Base-by-base conservation (phyloP, 53 echinoderm and acorn worm species). In the Arbacia lixula region DNA sequence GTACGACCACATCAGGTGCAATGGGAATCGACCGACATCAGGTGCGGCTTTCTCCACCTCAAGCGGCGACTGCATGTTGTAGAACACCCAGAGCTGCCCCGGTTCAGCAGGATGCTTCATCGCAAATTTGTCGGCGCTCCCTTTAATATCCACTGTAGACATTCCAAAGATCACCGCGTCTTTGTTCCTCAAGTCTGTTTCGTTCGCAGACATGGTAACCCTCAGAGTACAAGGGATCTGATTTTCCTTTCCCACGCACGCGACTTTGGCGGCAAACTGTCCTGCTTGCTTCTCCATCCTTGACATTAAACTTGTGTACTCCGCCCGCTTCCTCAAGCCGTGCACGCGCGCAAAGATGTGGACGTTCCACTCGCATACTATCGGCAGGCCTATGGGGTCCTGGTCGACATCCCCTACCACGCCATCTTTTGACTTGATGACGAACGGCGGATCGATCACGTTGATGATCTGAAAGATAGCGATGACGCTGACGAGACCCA, bases 151-250 rank as follows among this genome's bases (percentile, higher is more conserved):
- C 24, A 76, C 86, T 6, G 95, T 87, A 22, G 95, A 88, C 76
- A 95, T 58, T 33, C 91, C 91, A 1, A 95, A 86, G 12, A 95
- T 82, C 28, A 95, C 84, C 4, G 88, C 88, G 50, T 95, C 93
- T 57, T 93, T 95, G 27, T 86, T 85, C 4, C 10, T 32, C 16
- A 94, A 12, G 40, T 68, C 54, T 11, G 74, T 72, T 62, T 65
- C 72, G 42, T 88, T 91, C 12, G 87, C 37, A 1, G 87, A 84
- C 3, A 88, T 30, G 1, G 77, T 84, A 1, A 91, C 38, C 0
- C 33, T 76, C 32, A 81, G 19, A n/a, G 63, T 62, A 32, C 81
- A 81, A 1, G 81, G 81, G 5, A 81, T 42, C 51, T 81, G 81
- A 33, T 28, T 39, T 17, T 42, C 43, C 24, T 3, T 3, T 24